phyloP scores from a whole-genome alignment of 2,797 vertebrate species.

The Cephalopachus bancanus region DNA sequence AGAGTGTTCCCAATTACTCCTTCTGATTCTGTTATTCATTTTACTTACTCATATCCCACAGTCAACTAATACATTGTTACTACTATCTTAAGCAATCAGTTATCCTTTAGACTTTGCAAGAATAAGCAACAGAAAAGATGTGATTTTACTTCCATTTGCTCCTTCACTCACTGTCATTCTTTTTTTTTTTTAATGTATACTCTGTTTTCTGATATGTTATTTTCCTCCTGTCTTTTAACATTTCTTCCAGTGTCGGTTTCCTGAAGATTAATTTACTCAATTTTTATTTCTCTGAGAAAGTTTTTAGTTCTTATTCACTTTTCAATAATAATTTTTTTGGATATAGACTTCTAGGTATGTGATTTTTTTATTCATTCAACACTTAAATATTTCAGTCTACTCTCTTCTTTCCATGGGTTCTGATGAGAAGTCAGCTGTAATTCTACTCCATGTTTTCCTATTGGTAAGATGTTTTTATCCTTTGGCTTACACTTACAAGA shows the following conservation, averaged over 20 bases:
- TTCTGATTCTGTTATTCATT: neutral
- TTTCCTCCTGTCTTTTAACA: neutral
- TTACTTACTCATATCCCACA: neutral
- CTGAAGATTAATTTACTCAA: neutral
- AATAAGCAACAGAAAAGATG: neutral
- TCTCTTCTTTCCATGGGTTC: neutral
- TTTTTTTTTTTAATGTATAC: neutral
- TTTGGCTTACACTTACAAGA: neutral
- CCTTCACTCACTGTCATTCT: neutral
- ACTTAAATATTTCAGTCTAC: neutral
- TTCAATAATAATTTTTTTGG: neutral
- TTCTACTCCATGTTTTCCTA: neutral
- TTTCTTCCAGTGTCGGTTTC: neutral
- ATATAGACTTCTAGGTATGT: neutral
- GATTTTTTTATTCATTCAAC: neutral
- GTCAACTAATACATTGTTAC: neutral
- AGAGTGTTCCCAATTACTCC: neutral
- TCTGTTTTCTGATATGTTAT: neutral
- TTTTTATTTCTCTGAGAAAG: neutral
- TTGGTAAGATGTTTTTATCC: neutral
- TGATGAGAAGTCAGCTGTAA: neutral
- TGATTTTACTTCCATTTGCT: neutral
- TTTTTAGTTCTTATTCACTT: neutral
- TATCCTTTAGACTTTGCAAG: neutral
- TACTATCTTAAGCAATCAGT: neutral